Evolutionary conservation across 2,888 invertebrate species (phyloP), one percentile per base, ranked within the genome.

Genomic region (Galerucella nymphaeae): DNA sequence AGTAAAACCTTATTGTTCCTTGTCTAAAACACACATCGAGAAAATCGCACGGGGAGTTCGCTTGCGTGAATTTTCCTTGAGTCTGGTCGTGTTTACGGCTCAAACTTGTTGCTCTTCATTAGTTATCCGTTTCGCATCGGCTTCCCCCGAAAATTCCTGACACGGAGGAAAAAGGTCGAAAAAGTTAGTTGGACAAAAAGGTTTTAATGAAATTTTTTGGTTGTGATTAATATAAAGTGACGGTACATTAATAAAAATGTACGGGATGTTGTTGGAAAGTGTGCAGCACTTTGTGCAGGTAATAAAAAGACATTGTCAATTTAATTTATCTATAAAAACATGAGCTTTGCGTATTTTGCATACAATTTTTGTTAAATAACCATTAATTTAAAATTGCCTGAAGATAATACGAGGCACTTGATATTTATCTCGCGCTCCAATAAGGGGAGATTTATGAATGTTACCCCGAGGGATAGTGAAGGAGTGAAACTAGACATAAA

Each of bases 211-310:
- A 18, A 45, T 66, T 66, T 66, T 66, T n/a, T 42, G 42, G 16
- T 38, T 16, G 42, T 18, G 42, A 38, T 38, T 66, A 57, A 18
- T 66, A n/a, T 9, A 16, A 14, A 30, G 65, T 30, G 64, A 64
- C 14, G 11, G n/a, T 55, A 16, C 20, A 11, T 14, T 67, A 67
- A 38, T 50, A 79, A 72, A 23, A 53, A 91, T 91, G 91, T 91
- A 91, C 83, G 91, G 91, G 66, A 91, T 91, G 89, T 85, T 91
- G 68, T 83, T 91, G 81, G 90, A 91, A 83, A 90, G 90, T 83
- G 89, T 91, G 59, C 90, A 91, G 80, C 88, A 90, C 83, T 90
- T 89, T 81, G 87, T 91, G 59, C 89, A 89, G 88, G 90, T 91
- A 83, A n/a, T 30, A 14, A 14, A 58, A 23, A 23, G 16, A 41